These are phyloP conservation scores for Irena cyanogastra DNA, from an alignment of 2,113 vertebrate species.

Conservation along the genomic window DNA sequence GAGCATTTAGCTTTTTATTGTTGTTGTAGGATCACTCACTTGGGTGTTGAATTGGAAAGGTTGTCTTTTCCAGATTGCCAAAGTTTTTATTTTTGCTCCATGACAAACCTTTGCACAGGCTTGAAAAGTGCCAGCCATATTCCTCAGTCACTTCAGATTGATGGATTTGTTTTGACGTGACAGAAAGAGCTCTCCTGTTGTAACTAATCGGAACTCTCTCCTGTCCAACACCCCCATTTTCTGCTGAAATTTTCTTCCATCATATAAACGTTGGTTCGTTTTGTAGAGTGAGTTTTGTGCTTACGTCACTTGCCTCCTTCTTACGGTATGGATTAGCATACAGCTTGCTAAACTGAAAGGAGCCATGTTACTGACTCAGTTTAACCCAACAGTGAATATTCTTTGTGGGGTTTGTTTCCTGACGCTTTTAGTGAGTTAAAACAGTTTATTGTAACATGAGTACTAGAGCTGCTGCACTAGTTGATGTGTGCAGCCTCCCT, in stretches of 20 bases:
- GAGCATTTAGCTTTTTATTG: background rate
- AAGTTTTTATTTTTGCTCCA: background rate
- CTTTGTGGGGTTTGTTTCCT: background rate
- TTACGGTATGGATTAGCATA: background rate
- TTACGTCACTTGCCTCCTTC: background rate
- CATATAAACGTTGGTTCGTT: background rate
- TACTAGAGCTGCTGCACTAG: background rate
- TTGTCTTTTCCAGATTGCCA: background rate
- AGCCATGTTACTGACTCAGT: background rate
- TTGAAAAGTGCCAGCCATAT: background rate
- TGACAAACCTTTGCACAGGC: background rate
- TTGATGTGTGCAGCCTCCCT: background rate
- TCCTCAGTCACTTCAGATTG: background rate
- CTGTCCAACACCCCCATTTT: background rate
- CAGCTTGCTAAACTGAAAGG: background rate
- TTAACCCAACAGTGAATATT: background rate
- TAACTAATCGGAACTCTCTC: background rate
- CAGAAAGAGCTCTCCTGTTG: background rate
- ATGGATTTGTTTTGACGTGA: background rate
- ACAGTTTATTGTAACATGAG: background rate
- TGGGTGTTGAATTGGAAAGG: background rate
- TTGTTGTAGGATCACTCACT: background rate
- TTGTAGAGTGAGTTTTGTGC: background rate
- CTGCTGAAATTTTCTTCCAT: background rate
- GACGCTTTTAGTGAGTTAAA: background rate